Conservation (phyloP, 2,888 invertebrate species). For the Timema cristinae region DNA sequence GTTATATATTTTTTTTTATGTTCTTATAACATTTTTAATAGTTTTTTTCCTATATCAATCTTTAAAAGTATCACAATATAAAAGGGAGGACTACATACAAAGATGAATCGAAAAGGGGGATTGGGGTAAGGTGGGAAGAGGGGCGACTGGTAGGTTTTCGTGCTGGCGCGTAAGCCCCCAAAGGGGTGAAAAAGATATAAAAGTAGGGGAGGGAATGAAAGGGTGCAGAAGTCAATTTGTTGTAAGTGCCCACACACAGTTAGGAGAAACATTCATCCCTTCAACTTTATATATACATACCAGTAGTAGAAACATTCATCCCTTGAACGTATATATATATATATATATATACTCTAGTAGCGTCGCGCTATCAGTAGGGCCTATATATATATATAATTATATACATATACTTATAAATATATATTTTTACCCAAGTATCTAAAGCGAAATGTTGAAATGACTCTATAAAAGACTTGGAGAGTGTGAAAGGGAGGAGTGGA, state of each 20-base stretch:
- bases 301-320: constrained; percentile 8
- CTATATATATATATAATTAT: not conserved
- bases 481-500: not conserved
- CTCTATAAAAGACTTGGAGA: constrained; percentile 16
- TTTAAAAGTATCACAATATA: constrained; percentile 21
- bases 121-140: constrained; percentile 11
- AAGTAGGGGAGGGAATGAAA: not conserved
- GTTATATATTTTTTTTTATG: too few species aligned
- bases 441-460: constrained; percentile 27
- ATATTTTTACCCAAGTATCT: constrained; percentile 7
- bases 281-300: constrained; percentile 8
- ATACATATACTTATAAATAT: not conserved
- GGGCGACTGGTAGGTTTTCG: not conserved
- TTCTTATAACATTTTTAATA: too few species aligned
- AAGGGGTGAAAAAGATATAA: constrained; percentile 14
- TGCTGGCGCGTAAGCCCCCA: constrained; percentile 14
- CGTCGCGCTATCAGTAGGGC: constrained; percentile 19
- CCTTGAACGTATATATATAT: constrained; percentile 1
- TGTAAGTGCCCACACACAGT: constrained; percentile 30
- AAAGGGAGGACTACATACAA: not conserved
- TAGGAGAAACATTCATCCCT: constrained; percentile 9
- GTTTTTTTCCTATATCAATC: too few species aligned
- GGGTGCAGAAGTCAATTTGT: constrained; percentile 32
- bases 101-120: constrained; percentile 10
- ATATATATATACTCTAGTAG: too few species aligned